Conservation (phyloP, 2,113 vertebrate species). For the Mus musculus region DNA sequence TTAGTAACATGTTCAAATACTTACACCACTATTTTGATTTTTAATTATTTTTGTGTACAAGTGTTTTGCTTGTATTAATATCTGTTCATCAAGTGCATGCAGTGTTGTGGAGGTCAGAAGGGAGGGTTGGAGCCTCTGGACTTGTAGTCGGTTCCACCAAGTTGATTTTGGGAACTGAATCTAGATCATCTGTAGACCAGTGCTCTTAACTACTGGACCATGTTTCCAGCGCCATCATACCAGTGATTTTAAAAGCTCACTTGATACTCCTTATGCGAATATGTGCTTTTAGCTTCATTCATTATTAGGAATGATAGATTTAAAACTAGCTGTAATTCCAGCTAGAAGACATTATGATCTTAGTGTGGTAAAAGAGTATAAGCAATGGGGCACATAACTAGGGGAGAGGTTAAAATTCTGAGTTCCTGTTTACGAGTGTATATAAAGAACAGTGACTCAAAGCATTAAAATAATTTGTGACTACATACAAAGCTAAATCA, state of each 20-base stretch:
- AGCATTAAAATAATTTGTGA: constrained; percentile 34
- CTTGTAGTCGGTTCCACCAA: not conserved
- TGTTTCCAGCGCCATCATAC: not conserved
- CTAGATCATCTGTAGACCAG: not conserved
- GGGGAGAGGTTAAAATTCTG: constrained; percentile 31
- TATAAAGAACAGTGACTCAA: constrained; percentile 36
- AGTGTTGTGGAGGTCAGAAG: not conserved
- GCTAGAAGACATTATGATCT: constrained; percentile 21
- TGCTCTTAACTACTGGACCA: not conserved
- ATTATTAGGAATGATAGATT: not conserved
- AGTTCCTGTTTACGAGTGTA: constrained; percentile 4
- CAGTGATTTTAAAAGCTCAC: not conserved
- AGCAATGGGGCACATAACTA: not conserved
- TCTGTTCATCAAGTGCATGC: not conserved
- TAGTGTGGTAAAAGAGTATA: not conserved
- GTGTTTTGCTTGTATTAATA: not conserved
- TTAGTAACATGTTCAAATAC: not conserved
- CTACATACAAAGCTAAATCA: not conserved
- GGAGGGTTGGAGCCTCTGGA: not conserved
- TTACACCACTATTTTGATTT: not conserved
- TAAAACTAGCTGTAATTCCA: not conserved
- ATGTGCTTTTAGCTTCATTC: not conserved
- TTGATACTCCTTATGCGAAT: not conserved
- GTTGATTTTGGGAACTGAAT: not conserved
- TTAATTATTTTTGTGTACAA: not conserved